These are phyloP conservation scores for Hestina assimilis DNA, from an alignment of 1,140 invertebrate genomes.

Conservation along the genomic window DNA sequence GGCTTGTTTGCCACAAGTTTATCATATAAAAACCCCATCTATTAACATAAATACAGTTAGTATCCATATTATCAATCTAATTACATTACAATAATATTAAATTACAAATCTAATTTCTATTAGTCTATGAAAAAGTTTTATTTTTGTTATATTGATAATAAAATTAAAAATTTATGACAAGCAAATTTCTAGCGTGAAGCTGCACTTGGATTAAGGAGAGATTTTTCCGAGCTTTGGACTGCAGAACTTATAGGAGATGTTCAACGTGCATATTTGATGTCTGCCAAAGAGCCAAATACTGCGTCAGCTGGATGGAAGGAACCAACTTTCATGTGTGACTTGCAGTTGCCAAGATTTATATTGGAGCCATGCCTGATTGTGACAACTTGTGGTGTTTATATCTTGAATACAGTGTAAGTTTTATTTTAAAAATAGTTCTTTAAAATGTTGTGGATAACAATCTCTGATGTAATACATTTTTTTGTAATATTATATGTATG, in stretches of 20 bases:
- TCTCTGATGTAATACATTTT: too few relatives aligned
- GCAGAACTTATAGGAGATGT: conserved; percentile 63
- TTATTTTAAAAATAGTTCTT: too few relatives aligned
- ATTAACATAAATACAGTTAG: too few relatives aligned
- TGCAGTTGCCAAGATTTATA: conserved; percentile 57
- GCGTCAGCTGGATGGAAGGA: conserved; percentile 45
- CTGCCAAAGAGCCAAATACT: conserved; percentile 42
- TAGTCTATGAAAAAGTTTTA: background rate
- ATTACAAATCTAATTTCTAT: background rate
- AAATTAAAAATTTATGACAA: background rate
- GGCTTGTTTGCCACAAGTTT: too few relatives aligned
- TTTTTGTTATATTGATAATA: background rate
- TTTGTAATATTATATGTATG: too few relatives aligned
- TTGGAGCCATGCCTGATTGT: conserved; percentile 60
- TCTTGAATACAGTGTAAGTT: conserved; percentile 66
- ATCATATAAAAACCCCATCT: too few relatives aligned
- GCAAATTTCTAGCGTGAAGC: conserved; percentile 45
- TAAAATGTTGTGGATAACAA: too few relatives aligned
- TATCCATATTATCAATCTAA: too few relatives aligned
- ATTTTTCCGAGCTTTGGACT: conserved; percentile 54
- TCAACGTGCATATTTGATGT: conserved; percentile 51
- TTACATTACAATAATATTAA: background rate
- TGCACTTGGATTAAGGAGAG: conserved; percentile 43
- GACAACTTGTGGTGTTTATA: conserved; percentile 57
- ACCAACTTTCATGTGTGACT: conserved; percentile 63